Percentiles rank a stretch among this genome's conserved stretches.
These are phyloP conservation scores for Drosophila oshimai DNA, from an alignment of 1,140 invertebrate genomes.

Conservation along the genomic window DNA sequence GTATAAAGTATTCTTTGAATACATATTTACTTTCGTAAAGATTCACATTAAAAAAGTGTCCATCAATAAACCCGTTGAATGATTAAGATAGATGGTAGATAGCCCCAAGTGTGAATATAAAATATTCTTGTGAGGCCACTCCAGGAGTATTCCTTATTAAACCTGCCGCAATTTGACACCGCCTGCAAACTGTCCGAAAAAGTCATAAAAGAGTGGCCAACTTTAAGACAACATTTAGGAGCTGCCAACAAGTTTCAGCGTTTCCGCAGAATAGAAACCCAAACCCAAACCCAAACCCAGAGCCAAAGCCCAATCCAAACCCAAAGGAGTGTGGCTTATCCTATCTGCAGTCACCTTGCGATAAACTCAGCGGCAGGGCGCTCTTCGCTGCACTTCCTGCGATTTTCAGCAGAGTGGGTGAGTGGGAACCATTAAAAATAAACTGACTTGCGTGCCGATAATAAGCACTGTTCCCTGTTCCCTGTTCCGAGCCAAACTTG, in stretches of 20 bases:
- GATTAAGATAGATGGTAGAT: constrained; percentile 4
- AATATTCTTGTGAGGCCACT: constrained; percentile 17
- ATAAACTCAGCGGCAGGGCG: constrained; percentile 57
- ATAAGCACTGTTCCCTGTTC: constrained; percentile 57
- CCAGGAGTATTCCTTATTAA: constrained; percentile 31
- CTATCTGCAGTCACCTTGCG: constrained; percentile 63
- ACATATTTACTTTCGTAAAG: too few species aligned
- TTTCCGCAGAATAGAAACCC: constrained; percentile 61
- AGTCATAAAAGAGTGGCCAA: constrained; percentile 62
- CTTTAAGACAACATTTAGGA: constrained; percentile 70
- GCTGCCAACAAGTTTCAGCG: constrained; percentile 69
- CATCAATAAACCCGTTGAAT: not conserved
- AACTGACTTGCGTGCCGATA: constrained; percentile 82
- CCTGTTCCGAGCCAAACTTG: not conserved
- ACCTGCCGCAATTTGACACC: constrained; percentile 36
- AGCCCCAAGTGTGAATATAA: constrained; percentile 22
- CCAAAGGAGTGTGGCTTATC: constrained; percentile 25
- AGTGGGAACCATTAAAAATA: constrained; percentile 82
- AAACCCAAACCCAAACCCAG: constrained; percentile 7
- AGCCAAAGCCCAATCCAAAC: not conserved
- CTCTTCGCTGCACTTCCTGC: constrained; percentile 48
- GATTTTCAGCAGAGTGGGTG: constrained; percentile 60
- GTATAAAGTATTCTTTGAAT: too few species aligned
- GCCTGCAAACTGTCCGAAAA: constrained; percentile 3
- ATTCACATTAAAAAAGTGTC: not conserved